Evolutionary conservation across 2,797 vertebrate species (phyloP), one percentile per base, ranked within the genome.

Genomic region (Pseudochromis fuscus): DNA sequence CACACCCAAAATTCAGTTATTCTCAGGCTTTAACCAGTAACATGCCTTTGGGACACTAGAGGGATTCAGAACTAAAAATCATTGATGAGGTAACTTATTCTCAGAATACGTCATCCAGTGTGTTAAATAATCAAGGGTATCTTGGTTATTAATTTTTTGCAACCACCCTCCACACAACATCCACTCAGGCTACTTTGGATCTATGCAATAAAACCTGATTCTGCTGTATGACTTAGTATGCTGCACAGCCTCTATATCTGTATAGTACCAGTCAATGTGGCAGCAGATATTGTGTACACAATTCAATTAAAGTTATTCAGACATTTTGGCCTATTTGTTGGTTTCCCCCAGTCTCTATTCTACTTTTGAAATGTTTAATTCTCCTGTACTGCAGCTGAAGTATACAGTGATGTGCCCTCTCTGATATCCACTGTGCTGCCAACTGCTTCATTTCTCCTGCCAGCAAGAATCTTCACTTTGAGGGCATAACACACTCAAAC

Each of bases 21-120:
- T 49, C 2, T 0, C 19, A 51, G 45, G 15, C 30, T 67, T 62
- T 69, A 81, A 75, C 72, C 70, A 56, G 57, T 55, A 56, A 61
- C 5, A 16, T 81, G 56, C 44, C 76, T 51, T 24, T 78, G 67
- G 75, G 67, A 57, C 50, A 79, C n/a, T 40, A 46, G 38, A 56
- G 21, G 21, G 4, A 71, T 58, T 19, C 44, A 75, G 7, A 64
- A 63, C 63, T 55, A 52, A 67, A 56, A 59, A n/a, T 58, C n/a
- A 61, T 27, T 5, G 21, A 60, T 45, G 11, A 31, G 25, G 62
- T 31, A 28, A 72, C 0, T 63, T 33, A 60, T 35, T 56, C 12
- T 46, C 60, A 11, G 23, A 58, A 19, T 46, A 57, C 11, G 24
- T 62, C 4, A 48, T 33, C 13, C 16, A 18, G 4, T 49, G 38